Evolutionary conservation across 2,113 vertebrate species (phyloP), one percentile per base, ranked within the genome.

Genomic region (Passer montanus): DNA sequence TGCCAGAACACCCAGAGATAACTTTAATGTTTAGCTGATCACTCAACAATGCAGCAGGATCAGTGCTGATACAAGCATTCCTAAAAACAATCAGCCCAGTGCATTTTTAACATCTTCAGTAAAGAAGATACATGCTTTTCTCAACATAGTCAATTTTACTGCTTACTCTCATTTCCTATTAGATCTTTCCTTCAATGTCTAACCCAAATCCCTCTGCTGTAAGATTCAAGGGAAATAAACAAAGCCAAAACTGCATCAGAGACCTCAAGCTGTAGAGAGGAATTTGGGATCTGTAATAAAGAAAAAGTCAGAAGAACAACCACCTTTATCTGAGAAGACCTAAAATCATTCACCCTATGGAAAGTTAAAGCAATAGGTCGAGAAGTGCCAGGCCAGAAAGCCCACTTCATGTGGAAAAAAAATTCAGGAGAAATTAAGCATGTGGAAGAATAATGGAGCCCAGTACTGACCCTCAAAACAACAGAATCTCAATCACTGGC

Each of bases 331-430:
- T 62, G 59, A 67, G 47, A 91, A 69, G 18, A 69, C 10, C 56
- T 39, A 56, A 8, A 52, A 8, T 37, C 33, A 46, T 39, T 47
- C 43, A 59, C 5, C 2, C 31, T 33, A 58, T 8, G 5, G 12
- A 14, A 1, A 77, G 41, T 67, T 73, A 76, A 59, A 28, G 24
- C 17, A 43, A 13, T n/a, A 46, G 10, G 6, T 9, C 64, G 56
- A 67, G 23, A 81, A 53, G 23, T 2, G 12, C 20, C 35, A n/a
- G 15, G 41, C 33, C 26, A 64, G 18, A 20, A 56, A n/a, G 20
- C 15, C 14, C 28, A 15, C 3, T 0, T 7, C 26, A n/a, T 2
- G 35, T 0, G 2, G 23, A 20, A 84, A 50, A 92, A 81, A 59
- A 13, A 84, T 22, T 39, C 47, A 33, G 50, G 13, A 81, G 39